A percentile compares a stretch with the other conserved stretches of the same genome.
phyloP scores from a whole-genome alignment of 2,888 invertebrate genomes.

The Amblyjoppa fuscipennis region DNA sequence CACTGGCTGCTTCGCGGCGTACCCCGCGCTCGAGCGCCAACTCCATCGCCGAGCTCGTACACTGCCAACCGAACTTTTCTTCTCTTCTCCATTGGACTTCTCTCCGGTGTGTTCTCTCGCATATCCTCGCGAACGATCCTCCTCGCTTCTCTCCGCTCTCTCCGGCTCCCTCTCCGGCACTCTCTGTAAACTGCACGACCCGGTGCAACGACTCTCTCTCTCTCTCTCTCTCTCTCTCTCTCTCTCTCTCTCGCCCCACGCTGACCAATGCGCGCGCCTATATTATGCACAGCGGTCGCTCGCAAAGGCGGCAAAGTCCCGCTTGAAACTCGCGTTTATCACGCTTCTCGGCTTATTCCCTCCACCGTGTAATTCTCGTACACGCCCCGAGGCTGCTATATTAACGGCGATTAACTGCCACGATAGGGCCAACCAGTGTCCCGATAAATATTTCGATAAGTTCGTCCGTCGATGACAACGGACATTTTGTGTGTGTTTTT shows the following conservation, averaged over 20 bases:
- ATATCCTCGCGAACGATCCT: conserved; percentile 14
- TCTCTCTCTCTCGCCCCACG: conserved; percentile 49
- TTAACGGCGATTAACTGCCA: conserved; percentile 35
- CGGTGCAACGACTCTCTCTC: conserved; percentile 53
- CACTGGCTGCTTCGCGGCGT: conserved; percentile 44
- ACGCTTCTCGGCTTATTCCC: conserved; percentile 41
- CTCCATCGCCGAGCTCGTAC: not conserved
- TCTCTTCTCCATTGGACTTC: not conserved
- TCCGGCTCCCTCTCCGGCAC: conserved; percentile 32
- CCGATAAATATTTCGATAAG: conserved; percentile 12
- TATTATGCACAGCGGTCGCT: conserved; percentile 33
- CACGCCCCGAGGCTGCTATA: conserved; percentile 15
- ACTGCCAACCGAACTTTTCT: conserved; percentile 6
- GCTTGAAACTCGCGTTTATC: conserved; percentile 48
- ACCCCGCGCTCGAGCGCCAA: conserved; percentile 11
- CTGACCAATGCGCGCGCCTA: not conserved
- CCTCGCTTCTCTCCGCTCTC: conserved; percentile 31
- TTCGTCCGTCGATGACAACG: not conserved
- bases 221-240: conserved; percentile 49
- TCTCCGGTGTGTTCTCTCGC: not conserved
- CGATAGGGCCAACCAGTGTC: conserved; percentile 39
- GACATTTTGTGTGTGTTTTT: not conserved
- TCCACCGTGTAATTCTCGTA: conserved; percentile 21
- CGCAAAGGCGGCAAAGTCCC: conserved; percentile 24
- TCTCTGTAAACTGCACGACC: conserved; percentile 36